Conservation (phyloP, 2,888 invertebrate genomes). For the Heliconius cydno region DNA sequence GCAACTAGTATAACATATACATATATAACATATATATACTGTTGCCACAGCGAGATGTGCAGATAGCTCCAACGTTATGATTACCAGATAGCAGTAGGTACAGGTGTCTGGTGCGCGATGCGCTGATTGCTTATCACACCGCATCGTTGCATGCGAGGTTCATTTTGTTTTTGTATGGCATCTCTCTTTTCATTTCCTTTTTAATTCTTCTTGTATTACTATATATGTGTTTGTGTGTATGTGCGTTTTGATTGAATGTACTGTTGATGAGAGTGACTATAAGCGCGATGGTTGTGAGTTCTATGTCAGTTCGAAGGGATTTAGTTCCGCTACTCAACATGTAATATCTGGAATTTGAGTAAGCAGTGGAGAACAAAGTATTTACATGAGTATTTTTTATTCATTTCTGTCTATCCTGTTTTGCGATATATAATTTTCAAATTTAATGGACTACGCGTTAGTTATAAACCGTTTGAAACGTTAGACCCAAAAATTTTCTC, state of each 20-base stretch:
- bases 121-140: conserved; percentile 48
- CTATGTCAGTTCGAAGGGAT: no score
- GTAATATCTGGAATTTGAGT: no score
- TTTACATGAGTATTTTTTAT: no score
- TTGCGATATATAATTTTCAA: no score
- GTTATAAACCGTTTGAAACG: no score
- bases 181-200: conserved; percentile 17
- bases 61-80: conserved; percentile 51
- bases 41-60: conserved; percentile 37
- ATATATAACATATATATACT: conserved; percentile 6
- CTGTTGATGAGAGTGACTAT: background rate
- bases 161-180: conserved; percentile 36
- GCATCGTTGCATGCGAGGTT: conserved; percentile 38
- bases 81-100: conserved; percentile 48
- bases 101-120: conserved; percentile 46
- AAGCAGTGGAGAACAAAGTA: no score
- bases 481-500: no score
- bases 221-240: background rate
- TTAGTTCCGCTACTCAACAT: no score
- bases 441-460: no score
- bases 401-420: no score
- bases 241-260: background rate
- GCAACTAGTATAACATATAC: background rate
- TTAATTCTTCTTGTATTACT: background rate
- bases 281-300: background rate